phyloP scores from a whole-genome alignment of 1,140 invertebrate species.

The Delia radicum region DNA sequence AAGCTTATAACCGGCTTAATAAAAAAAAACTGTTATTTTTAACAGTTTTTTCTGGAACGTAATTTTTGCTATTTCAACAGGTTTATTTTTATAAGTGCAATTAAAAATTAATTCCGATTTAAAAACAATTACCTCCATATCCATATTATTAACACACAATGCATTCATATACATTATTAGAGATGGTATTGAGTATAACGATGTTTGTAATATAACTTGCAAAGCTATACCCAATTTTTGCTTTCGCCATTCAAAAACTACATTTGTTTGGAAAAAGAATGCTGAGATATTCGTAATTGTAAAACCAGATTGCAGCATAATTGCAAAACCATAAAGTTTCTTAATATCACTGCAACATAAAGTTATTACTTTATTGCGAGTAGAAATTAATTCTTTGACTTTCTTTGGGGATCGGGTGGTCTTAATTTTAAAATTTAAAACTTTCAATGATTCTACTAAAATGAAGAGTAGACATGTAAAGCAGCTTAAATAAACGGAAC shows the following conservation, averaged over 20 bases:
- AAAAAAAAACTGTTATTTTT: too few species aligned
- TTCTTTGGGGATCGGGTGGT: neutral
- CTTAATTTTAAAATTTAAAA: neutral
- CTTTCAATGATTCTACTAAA: neutral
- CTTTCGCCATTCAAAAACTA: neutral
- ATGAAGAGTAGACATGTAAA: neutral
- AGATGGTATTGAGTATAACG: neutral
- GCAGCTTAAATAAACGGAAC: neutral
- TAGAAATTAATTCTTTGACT: neutral
- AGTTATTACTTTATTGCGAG: neutral
- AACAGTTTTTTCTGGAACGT: too few species aligned
- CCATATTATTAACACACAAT: neutral
- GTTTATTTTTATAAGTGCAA: too few species aligned
- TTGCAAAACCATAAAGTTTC: constrained; percentile 2
- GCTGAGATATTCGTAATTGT: neutral
- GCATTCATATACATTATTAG: constrained; percentile 15
- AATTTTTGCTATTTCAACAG: too few species aligned
- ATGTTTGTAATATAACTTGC: neutral
- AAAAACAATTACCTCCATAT: constrained; percentile 1
- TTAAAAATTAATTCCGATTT: too few species aligned
- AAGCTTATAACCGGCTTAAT: too few species aligned
- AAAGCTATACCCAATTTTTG: neutral
- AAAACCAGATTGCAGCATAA: constrained; percentile 10
- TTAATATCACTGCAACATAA: neutral
- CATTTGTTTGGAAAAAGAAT: neutral